Evolutionary conservation across 2,888 invertebrate species (phyloP), one percentile per base, ranked within the genome.

Genomic region (Pterostichus niger): DNA sequence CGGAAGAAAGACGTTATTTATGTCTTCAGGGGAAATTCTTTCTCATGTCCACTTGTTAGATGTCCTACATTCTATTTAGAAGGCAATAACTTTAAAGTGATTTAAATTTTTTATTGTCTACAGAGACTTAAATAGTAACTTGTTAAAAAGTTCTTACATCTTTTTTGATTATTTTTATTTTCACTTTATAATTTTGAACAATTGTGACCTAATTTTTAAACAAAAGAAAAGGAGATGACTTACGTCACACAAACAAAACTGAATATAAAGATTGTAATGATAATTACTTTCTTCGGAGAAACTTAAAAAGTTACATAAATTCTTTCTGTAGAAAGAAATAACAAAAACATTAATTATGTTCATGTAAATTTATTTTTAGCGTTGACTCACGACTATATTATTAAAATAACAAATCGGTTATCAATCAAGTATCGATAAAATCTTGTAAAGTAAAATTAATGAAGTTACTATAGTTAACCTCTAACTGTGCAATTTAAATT

Each of bases 301-400:
- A 71, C 68, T 71, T 59, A 35, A 44, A 71, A 71, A 71, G 68
- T 71, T 71, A 71, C 46, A 71, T 71, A 71, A 68, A 71, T 44
- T 40, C 46, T 44, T 71, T 44, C 3, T 40, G 9, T 6, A 24
- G 40, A 40, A 6, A 40, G 40, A 40, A 40, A 40, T 7, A 40
- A 40, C 9, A 40, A 40, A 40, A 7, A 40, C 40, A 40, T 40
- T 40, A 40, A 40, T 40, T 40, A 49, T 49, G 13, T 49, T 49
- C n/a, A 49, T 49, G 49, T 5, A 49, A 13, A 40, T 40, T 52
- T 52, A 52, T 56, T 17, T 56, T 17, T 56, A 17, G 15, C 17
- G 5, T 17, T 56, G 15, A 56, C 15, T 56, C 56, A 56, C 56
- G 56, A 17, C 15, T 56, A 1, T 4, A 56, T 56, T 15, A 10